These are phyloP conservation scores for Lophotis ruficrista DNA, from an alignment of 2,113 vertebrate species.

Conservation along the genomic window DNA sequence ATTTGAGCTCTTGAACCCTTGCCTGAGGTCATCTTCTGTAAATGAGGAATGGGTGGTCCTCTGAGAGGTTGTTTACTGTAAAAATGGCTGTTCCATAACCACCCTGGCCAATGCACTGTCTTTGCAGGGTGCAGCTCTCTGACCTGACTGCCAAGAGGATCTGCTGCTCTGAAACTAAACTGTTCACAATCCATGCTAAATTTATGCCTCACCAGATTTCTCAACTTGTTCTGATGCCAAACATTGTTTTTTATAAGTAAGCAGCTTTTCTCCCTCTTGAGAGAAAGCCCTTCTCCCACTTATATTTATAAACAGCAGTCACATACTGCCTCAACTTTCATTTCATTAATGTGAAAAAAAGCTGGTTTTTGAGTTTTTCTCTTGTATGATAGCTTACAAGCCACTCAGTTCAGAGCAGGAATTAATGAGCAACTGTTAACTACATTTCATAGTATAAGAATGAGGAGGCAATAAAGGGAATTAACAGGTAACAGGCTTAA, in stretches of 20 bases:
- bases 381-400: background rate
- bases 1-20: background rate
- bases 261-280: background rate
- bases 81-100: background rate
- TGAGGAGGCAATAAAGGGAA: background rate
- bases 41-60: background rate
- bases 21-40: background rate
- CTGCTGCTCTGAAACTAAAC: background rate
- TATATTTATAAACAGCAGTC: background rate
- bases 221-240: background rate
- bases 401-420: background rate
- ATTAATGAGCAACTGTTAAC: background rate
- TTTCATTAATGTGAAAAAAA: background rate
- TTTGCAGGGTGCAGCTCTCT: background rate
- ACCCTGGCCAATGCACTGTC: fast-evolving
- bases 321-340: background rate
- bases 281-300: background rate
- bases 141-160: background rate
- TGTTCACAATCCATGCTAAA: background rate
- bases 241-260: background rate
- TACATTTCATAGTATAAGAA: background rate
- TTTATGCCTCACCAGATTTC: background rate
- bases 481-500: background rate
- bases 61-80: background rate
- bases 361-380: background rate